phyloP scores from a whole-genome alignment of 2,113 vertebrate species.

The Forbesichthys agassizii region DNA sequence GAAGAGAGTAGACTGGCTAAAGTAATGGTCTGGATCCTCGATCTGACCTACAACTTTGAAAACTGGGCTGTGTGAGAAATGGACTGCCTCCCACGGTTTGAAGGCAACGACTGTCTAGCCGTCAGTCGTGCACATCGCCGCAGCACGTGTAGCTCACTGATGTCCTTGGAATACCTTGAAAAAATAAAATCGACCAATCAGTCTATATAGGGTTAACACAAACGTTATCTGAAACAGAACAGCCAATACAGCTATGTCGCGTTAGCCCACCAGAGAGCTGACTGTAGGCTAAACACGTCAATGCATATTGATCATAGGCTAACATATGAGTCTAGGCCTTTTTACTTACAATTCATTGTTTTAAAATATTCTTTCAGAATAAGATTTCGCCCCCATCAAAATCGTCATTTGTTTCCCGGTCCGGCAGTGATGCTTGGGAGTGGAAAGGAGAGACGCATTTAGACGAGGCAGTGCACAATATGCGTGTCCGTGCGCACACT shows the following conservation, averaged over 20 bases:
- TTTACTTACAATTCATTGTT: slow-evolving; percentile 15
- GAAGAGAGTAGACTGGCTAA: slow-evolving; percentile 11
- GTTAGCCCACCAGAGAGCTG: too few species aligned
- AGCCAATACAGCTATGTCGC: too few species aligned
- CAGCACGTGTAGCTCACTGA: slow-evolving; percentile 43
- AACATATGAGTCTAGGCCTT: background rate
- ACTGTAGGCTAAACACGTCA: too few species aligned
- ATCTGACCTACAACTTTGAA: slow-evolving; percentile 14
- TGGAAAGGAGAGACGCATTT: slow-evolving; percentile 32
- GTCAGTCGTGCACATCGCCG: slow-evolving; percentile 50
- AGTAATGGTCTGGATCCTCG: slow-evolving; percentile 7
- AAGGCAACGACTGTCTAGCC: slow-evolving; percentile 18
- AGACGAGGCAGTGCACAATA: slow-evolving; percentile 31
- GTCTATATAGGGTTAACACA: background rate
- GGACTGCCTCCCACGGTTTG: slow-evolving; percentile 25
- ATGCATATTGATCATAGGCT: background rate
- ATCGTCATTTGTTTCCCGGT: slow-evolving; percentile 42
- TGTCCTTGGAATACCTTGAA: slow-evolving; percentile 45
- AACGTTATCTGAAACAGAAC: background rate
- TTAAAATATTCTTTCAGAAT: slow-evolving; percentile 27
- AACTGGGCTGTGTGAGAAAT: slow-evolving; percentile 16
- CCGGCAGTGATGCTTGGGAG: slow-evolving; percentile 50
- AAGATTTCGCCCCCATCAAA: slow-evolving; percentile 21
- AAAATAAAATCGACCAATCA: background rate
- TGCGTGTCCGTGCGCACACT: slow-evolving; percentile 10